phyloP scores from a whole-genome alignment of 2,888 invertebrate genomes.

The Pristionchus japonicus region DNA sequence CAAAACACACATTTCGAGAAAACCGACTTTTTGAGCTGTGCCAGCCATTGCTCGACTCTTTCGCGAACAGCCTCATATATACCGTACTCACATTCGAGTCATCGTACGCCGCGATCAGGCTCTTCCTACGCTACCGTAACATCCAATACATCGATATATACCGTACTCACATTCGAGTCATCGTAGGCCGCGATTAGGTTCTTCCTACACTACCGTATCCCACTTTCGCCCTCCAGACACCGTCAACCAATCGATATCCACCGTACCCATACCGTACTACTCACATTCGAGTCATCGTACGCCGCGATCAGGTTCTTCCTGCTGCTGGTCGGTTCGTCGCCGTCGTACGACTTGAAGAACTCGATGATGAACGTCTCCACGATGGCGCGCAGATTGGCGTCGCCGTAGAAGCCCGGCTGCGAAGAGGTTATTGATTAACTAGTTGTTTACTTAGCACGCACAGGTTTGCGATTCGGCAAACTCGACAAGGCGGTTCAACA shows the following conservation, averaged over 20 bases:
- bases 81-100: slow-evolving; percentile 60
- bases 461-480: no score
- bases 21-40: no score
- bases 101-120: no score
- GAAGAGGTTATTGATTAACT: background rate
- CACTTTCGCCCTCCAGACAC: background rate
- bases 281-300: slow-evolving; percentile 68
- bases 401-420: slow-evolving; percentile 67
- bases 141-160: background rate
- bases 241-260: background rate
- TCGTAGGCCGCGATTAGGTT: slow-evolving; percentile 69
- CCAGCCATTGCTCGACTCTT: no score
- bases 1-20: no score
- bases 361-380: slow-evolving; percentile 67
- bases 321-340: slow-evolving; percentile 47
- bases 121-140: slow-evolving; percentile 56
- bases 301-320: slow-evolving; percentile 66
- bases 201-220: slow-evolving; percentile 57
- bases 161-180: slow-evolving; percentile 60
- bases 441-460: no score
- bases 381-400: slow-evolving; percentile 54
- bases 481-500: no score
- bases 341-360: slow-evolving; percentile 63
- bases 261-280: background rate
- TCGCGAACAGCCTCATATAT: no score